Evolutionary conservation across 1,140 invertebrate genomes (phyloP).

Genomic region (Manduca sexta): DNA sequence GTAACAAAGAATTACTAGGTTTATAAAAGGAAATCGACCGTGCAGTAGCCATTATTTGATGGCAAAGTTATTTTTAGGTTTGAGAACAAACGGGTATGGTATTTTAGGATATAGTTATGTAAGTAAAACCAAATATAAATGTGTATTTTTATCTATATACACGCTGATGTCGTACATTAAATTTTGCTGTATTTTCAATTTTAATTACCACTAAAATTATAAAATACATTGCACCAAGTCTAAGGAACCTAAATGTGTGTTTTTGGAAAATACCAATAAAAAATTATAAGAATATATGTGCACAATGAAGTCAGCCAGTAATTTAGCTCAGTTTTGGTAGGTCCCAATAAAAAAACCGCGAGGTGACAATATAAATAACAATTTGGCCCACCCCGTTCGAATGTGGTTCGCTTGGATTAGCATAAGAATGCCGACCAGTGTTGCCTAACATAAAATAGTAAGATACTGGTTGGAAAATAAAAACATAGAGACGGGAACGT

Average conservation of each 20-base stretch:
- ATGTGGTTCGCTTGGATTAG: conserved; percentile 65
- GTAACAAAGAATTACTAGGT: conserved; percentile 25
- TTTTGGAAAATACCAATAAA: background rate
- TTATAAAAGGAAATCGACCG: conserved; percentile 8
- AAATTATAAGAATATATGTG: conserved; percentile 2
- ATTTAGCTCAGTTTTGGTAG: conserved; percentile 50
- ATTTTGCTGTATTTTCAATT: background rate
- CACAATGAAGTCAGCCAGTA: conserved; percentile 42
- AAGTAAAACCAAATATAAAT: no score
- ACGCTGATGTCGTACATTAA: background rate
- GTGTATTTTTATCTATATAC: no score
- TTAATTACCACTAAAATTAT: background rate
- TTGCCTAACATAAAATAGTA: no score
- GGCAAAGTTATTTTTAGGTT: no score
- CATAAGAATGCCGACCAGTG: conserved; percentile 57
- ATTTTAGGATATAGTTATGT: no score
- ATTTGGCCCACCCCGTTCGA: conserved; percentile 71
- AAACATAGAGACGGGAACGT: no score
- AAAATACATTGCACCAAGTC: no score
- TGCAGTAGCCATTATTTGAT: no score
- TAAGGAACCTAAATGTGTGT: background rate
- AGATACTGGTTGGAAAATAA: no score
- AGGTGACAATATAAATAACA: conserved; percentile 73
- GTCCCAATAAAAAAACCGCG: conserved; percentile 57
- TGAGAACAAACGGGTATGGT: no score